Conservation (phyloP, 2,797 vertebrate genomes). For the Danio albolineatus region DNA sequence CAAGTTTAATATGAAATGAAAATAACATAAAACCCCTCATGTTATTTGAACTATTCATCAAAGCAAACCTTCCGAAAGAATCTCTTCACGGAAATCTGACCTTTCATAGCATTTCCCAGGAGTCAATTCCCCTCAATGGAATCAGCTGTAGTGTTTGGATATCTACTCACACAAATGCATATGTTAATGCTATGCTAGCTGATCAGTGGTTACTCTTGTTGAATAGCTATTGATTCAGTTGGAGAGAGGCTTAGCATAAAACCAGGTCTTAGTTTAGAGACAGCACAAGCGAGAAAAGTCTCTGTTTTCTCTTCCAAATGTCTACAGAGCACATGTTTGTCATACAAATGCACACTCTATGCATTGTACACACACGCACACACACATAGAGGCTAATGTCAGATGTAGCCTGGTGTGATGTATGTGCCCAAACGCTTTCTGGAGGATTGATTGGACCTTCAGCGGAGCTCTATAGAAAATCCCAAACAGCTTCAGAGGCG, state of each 20-base stretch:
- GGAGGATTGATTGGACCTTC: constrained; percentile 19
- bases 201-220: not conserved
- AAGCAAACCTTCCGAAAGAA: too few species aligned
- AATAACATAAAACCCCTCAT: too few species aligned
- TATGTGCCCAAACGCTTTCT: not conserved
- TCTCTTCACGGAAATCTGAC: too few species aligned
- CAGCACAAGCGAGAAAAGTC: not conserved
- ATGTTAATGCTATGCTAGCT: constrained; percentile 5
- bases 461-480: constrained; percentile 25
- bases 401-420: not conserved
- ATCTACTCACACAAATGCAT: constrained; percentile 16
- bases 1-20: too few species aligned
- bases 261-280: constrained; percentile 4
- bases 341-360: not conserved
- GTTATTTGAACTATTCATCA: too few species aligned
- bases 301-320: not conserved
- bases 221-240: constrained; percentile 6
- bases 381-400: not conserved
- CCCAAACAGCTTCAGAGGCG: constrained; percentile 22
- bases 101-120: too few species aligned
- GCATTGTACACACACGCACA: not conserved
- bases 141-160: not conserved
- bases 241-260: constrained; percentile 2
- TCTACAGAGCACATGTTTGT: not conserved
- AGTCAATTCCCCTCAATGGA: too few species aligned